phyloP scores from a whole-genome alignment of 64 coral and sea anemone species.

The Platygyra sinensis region DNA sequence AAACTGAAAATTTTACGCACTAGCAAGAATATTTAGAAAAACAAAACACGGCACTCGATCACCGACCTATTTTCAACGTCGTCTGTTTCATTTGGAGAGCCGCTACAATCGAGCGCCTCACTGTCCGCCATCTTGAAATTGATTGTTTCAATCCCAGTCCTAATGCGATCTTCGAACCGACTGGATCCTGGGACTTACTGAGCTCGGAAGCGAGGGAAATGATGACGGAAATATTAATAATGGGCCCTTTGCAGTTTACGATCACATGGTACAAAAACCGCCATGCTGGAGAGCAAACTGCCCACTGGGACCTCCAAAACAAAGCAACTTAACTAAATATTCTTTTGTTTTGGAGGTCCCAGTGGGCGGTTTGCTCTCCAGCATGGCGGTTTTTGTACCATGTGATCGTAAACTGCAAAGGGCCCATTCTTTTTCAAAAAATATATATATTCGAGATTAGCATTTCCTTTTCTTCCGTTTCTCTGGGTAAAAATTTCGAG shows the following conservation, averaged over 20 bases:
- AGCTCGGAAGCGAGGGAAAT: neutral
- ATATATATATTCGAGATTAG: neutral
- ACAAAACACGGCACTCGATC: neutral
- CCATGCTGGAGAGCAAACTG: too few species aligned
- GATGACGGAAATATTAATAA: too few species aligned
- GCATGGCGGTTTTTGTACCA: too few species aligned
- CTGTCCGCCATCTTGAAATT: conserved; percentile 42
- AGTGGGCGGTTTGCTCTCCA: too few species aligned
- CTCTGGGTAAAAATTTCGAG: too few species aligned
- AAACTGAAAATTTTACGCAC: neutral
- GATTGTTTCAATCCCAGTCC: neutral
- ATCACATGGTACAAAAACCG: too few species aligned
- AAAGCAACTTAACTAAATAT: too few species aligned
- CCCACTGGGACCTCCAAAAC: too few species aligned
- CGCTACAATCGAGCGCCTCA: neutral
- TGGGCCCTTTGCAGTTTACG: too few species aligned
- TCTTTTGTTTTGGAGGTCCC: too few species aligned
- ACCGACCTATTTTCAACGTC: conserved; percentile 33
- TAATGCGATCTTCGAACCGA: neutral
- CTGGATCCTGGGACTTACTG: neutral
- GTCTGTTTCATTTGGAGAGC: neutral
- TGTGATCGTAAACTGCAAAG: too few species aligned
- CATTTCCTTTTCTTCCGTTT: neutral
- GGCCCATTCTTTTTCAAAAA: too few species aligned
- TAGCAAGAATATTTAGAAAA: neutral